phyloP scores from a whole-genome alignment of 2,888 invertebrate species.

The Ryuthela nishihirai region DNA sequence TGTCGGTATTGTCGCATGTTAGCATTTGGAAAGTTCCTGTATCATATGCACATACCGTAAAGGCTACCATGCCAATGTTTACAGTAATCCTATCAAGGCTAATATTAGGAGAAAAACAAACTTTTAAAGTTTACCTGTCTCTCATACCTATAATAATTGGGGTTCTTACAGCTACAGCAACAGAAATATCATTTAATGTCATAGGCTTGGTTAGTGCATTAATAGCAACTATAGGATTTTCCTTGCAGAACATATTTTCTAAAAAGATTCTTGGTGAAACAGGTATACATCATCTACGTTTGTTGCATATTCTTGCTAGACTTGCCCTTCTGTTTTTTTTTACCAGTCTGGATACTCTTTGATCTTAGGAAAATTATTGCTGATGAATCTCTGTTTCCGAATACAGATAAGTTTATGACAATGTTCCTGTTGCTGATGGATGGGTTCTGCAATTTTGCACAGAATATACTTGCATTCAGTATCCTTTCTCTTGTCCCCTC shows the following conservation, averaged over 20 bases:
- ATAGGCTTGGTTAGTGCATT: slow-evolving; percentile 81
- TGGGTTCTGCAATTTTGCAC: slow-evolving; percentile 86
- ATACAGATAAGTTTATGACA: slow-evolving; percentile 37
- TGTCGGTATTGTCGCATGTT: slow-evolving; percentile 85
- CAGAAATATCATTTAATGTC: slow-evolving; percentile 86
- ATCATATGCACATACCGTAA: slow-evolving; percentile 95
- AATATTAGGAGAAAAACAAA: too few relatives aligned
- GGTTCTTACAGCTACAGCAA: slow-evolving; percentile 84
- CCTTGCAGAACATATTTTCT: slow-evolving; percentile 89
- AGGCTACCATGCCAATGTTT: too few relatives aligned
- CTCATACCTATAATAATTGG: slow-evolving; percentile 85
- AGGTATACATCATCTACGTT: slow-evolving; percentile 80
- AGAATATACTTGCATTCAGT: slow-evolving; percentile 92
- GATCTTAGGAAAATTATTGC: slow-evolving; percentile 61
- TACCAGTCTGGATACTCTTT: slow-evolving; percentile 74
- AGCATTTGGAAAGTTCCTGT: slow-evolving; percentile 96
- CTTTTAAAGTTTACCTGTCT: slow-evolving; percentile 68
- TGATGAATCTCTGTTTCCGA: slow-evolving; percentile 53
- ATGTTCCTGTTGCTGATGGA: slow-evolving; percentile 64
- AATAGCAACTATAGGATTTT: slow-evolving; percentile 83
- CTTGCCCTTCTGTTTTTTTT: slow-evolving; percentile 73
- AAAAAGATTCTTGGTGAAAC: slow-evolving; percentile 90
- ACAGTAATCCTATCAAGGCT: too few relatives aligned
- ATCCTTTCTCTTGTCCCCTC: slow-evolving; percentile 83
- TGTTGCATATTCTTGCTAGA: slow-evolving; percentile 74